Base-by-base conservation (phyloP, 2,113 vertebrate genomes). In the Pygoscelis antarcticus region DNA sequence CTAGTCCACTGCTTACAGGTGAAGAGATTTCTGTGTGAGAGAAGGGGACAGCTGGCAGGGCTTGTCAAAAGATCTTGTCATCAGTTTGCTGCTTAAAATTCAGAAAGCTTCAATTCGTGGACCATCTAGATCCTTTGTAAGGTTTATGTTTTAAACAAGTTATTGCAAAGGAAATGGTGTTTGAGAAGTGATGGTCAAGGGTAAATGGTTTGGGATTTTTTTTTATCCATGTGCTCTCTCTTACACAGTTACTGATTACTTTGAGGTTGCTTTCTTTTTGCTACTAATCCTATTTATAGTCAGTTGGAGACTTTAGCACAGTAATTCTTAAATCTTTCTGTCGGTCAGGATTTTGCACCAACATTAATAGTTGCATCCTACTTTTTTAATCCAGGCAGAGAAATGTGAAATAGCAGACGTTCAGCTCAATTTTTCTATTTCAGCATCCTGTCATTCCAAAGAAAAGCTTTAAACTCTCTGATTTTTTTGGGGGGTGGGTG, bases 361-460 rank as follows among this genome's bases (percentile, higher is more conserved):
- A 34, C 27, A 29, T 79, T 78, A 83, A 17, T 83, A 61, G n/a
- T 62, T 81, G 23, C 21, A 61, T 71, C 49, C 47, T 85, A 19
- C n/a, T 75, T 72, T 90, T 72, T 92, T 16, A 90, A 74, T 80
- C 11, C 8, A 40, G 52, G 29, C 27, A 88, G 71, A 72, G 19
- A 52, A 88, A 85, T 76, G 23, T 72, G 54, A 92, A 96, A 83
- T 49, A 86, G 36, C 44, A 74, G 58, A 89, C 74, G n/a, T 96
- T 84, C 27, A 60, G 13, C 49, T 86, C 20, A 3, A 18, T 74
- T 90, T 80, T 89, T 91, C 32, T 47, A 19, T 88, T 90, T 96
- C 54, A 65, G 27, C 12, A 77, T 77, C 51, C 36, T 70, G 20
- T 49, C 51, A 34, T 68, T 93, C 64, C 29, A 58, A 89, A 83